Conservation (phyloP, 2,113 vertebrate species). For the Entomyzon cyanotis region DNA sequence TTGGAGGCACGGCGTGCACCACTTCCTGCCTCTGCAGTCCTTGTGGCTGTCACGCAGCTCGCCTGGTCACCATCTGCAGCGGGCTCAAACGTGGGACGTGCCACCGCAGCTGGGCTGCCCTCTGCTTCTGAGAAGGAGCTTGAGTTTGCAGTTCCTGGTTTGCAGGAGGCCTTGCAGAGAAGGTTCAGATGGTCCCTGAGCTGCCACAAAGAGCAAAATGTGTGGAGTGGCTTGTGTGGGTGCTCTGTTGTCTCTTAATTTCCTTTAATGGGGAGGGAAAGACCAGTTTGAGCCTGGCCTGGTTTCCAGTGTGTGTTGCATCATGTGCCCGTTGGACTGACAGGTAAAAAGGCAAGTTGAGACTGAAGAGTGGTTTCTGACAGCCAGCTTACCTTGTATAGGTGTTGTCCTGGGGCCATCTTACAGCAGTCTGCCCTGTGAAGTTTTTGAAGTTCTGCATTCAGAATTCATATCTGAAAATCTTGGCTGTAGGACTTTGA, state of each 20-base stretch:
- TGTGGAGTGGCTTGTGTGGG: neutral
- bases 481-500: neutral
- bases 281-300: slow-evolving; percentile 8
- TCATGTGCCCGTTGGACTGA: neutral
- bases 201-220: neutral
- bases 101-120: neutral
- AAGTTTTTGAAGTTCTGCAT: neutral
- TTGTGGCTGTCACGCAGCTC: neutral
- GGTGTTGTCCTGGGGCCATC: slow-evolving; percentile 1
- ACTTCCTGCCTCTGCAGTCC: slow-evolving; percentile 51
- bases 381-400: neutral
- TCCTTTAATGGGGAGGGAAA: neutral
- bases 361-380: slow-evolving; percentile 27
- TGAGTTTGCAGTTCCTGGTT: neutral
- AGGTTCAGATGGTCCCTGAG: neutral
- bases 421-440: neutral
- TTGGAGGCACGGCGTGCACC: slow-evolving; percentile 37
- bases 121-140: neutral
- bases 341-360: slow-evolving; percentile 34
- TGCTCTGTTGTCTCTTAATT: neutral
- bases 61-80: slow-evolving; percentile 43
- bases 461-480: slow-evolving; percentile 22
- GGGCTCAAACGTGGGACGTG: neutral
- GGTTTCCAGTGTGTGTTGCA: neutral
- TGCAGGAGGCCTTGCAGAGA: neutral